phyloP scores from a whole-genome alignment of 2,113 vertebrate genomes.

The Zosterops pallidus region DNA sequence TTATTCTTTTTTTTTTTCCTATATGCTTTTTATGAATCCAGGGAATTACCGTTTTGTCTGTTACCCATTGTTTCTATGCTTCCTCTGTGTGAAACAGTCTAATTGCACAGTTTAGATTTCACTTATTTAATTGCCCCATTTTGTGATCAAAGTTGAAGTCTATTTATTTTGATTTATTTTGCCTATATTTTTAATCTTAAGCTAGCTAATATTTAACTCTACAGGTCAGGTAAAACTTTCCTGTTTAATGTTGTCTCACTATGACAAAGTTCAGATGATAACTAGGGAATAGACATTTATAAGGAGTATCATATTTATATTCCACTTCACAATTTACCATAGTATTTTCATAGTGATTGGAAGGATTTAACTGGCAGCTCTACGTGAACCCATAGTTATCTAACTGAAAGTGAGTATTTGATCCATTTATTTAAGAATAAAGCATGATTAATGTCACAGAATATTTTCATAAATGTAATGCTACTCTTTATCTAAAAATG shows the following conservation, averaged over 20 bases:
- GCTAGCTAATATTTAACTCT: background rate
- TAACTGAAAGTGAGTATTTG: background rate
- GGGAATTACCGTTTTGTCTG: background rate
- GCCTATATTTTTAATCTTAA: background rate
- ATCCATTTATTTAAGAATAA: background rate
- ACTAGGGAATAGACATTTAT: background rate
- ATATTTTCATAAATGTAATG: background rate
- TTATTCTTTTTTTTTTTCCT: background rate
- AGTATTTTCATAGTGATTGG: background rate
- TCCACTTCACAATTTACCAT: background rate
- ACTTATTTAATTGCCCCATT: background rate
- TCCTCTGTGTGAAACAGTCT: background rate
- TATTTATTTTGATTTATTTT: conserved; percentile 20
- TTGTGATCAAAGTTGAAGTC: background rate
- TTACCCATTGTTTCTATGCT: background rate
- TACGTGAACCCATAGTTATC: background rate
- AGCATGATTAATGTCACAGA: background rate
- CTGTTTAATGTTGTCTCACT: background rate
- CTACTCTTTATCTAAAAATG: background rate
- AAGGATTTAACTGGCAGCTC: background rate
- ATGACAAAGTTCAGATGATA: background rate
- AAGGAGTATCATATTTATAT: background rate
- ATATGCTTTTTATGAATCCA: background rate
- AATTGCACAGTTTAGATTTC: background rate
- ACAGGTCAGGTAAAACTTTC: background rate